Evolutionary conservation across 2,113 vertebrate species (phyloP).

Genomic region (Holacanthus passer): DNA sequence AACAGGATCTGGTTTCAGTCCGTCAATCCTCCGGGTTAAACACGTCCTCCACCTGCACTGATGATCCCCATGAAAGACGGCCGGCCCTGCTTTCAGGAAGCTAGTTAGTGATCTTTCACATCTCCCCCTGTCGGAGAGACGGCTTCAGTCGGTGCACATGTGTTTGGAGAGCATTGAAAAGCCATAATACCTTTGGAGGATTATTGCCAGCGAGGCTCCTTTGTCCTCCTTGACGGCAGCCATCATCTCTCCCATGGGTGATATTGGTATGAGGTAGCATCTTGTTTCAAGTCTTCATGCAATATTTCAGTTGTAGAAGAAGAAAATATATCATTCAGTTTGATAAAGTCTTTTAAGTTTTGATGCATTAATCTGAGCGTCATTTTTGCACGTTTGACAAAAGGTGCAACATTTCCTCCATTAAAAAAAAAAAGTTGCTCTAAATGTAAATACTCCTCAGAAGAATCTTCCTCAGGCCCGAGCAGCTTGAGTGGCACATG

Average conservation of each 20-base stretch:
- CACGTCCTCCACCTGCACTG: slow-evolving; percentile 13
- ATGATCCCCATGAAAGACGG: slow-evolving; percentile 32
- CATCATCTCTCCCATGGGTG: background rate
- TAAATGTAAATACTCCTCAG: background rate
- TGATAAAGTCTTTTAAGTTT: no score
- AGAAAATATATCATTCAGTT: background rate
- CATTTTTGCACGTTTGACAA: no score
- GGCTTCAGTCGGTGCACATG: slow-evolving; percentile 25
- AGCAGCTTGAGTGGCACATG: background rate
- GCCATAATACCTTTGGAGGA: background rate
- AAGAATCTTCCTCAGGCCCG: background rate
- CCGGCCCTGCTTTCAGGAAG: slow-evolving; percentile 56
- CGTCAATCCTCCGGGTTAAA: slow-evolving; percentile 24
- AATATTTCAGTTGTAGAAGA: background rate
- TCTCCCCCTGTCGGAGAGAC: slow-evolving; percentile 36
- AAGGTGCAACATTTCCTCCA: background rate
- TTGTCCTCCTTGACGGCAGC: slow-evolving; percentile 1
- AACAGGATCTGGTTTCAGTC: background rate
- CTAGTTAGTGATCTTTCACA: slow-evolving; percentile 70
- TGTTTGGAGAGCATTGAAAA: slow-evolving; percentile 10
- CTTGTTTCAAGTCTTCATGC: slow-evolving; percentile 3
- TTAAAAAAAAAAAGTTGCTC: background rate
- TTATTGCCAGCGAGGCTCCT: background rate
- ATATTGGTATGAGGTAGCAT: background rate
- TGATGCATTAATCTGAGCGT: no score